Conservation (phyloP, 1,140 invertebrate genomes). For the Drosophila pectinifera region DNA sequence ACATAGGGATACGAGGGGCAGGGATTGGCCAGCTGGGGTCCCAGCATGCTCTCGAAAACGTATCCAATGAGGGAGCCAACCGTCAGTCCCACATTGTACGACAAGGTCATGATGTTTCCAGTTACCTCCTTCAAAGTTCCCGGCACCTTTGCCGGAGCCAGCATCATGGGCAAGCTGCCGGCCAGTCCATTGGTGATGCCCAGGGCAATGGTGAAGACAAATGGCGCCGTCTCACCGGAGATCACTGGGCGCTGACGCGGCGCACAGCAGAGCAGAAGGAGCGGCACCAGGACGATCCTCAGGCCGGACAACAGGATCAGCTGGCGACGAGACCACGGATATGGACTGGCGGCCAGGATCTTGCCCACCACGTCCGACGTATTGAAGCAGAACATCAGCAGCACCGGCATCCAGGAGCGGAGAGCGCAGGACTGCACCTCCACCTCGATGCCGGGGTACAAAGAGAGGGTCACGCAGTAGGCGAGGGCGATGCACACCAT, state of each 20-base stretch:
- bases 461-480: conserved; percentile 94
- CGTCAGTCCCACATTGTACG: conserved; percentile 94
- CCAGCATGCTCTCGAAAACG: conserved; percentile 90
- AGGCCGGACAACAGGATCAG: conserved; percentile 89
- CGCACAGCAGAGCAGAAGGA: conserved; percentile 92
- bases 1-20: conserved; percentile 81
- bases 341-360: conserved; percentile 91
- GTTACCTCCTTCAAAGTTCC: conserved; percentile 91
- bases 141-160: conserved; percentile 92
- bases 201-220: conserved; percentile 90
- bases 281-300: conserved; percentile 91
- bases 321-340: conserved; percentile 91
- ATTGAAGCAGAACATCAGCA: conserved; percentile 95
- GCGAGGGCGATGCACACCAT: conserved; percentile 94
- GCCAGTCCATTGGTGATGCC: conserved; percentile 94
- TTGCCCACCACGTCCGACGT: conserved; percentile 94
- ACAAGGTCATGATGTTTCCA: conserved; percentile 97
- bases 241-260: conserved; percentile 90
- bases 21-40: conserved; percentile 86
- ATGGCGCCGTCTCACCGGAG: conserved; percentile 87
- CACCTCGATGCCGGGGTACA: conserved; percentile 95
- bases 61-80: conserved; percentile 93
- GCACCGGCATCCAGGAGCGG: conserved; percentile 95
- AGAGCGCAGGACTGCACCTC: conserved; percentile 94
- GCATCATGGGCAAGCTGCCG: conserved; percentile 95